These are phyloP conservation scores for Stenodema calcarata DNA, from an alignment of 2,888 invertebrate genomes.

Conservation along the genomic window DNA sequence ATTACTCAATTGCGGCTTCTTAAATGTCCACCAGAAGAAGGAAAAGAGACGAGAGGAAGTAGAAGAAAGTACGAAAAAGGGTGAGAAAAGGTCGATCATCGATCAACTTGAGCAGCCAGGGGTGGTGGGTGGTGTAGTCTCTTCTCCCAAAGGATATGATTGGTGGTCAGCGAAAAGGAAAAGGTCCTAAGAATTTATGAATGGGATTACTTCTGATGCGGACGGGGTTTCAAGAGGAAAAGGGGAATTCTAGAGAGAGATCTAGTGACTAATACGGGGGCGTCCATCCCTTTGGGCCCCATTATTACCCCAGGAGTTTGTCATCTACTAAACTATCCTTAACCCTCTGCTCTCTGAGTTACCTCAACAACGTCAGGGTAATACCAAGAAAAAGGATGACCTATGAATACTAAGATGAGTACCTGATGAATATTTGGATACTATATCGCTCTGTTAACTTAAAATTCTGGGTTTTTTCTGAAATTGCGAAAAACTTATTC, in stretches of 20 bases:
- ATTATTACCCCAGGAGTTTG: neutral
- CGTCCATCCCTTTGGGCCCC: neutral
- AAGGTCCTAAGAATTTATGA: constrained; percentile 32
- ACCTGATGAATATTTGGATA: no score
- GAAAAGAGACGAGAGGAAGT: neutral
- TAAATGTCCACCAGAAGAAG: neutral
- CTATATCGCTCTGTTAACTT: no score
- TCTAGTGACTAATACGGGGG: neutral
- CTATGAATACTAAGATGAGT: neutral
- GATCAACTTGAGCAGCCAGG: neutral
- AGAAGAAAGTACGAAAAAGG: neutral
- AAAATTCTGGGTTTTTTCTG: no score
- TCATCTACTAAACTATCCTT: neutral
- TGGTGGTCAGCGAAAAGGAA: constrained; percentile 29
- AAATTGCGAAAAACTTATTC: no score
- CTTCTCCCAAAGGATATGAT: neutral
- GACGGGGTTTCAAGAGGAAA: neutral
- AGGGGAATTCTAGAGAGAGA: neutral
- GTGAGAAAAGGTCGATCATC: neutral
- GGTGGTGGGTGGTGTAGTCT: neutral
- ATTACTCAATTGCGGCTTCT: neutral
- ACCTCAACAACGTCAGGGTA: neutral
- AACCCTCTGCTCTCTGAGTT: neutral
- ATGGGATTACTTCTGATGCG: constrained; percentile 10
- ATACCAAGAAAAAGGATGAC: neutral